Base-by-base conservation (phyloP, 2,888 invertebrate genomes). In the Baccha elongata region DNA sequence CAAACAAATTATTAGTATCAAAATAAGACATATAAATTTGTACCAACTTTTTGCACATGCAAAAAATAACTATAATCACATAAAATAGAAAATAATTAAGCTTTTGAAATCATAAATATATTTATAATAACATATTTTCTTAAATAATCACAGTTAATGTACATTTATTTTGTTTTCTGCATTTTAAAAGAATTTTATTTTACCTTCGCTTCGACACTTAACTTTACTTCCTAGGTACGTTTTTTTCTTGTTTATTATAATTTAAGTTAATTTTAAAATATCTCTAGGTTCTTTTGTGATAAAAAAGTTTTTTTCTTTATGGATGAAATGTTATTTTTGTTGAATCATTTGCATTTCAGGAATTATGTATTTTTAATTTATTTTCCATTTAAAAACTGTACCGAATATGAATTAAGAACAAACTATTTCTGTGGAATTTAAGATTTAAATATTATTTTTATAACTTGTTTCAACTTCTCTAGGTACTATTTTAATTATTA, bases 281-380 rank as follows among this genome's bases (percentile, higher is more conserved):
- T 69, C 69, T 69, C 62, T 53, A 64, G 53, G 71, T 71, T 71
- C 23, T 55, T 71, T 71, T 76, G 76, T 76, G 76, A 76, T 76
- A 76, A 37, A 75, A n/a, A 29, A 58, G n/a, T 35, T 8, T 26
- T 21, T 0, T 48, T 44, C 48, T 37, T 35, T 32, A 32, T 32
- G 26, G 3, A 26, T 4, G 8, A 32, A 32, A 42, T 13, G 26
- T 17, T 26, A 32, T 40, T 8, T 48, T 53, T 26, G 15, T 26
- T 7, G 29, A 53, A 53, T 62, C 19, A 7, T 21, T 29, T 44
- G 40, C 21, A 42, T 67, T 68, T 60, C 32, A 35, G n/a, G 52
- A 58, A 46, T 26, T 74, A 74, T 74, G 58, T 67, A 50, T 67
- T 50, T 62, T 53, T 37, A 53, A 37, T 46, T 62, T 52, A 10